Conservation (phyloP, 2,113 vertebrate species). For the Chaetops frenatus region DNA sequence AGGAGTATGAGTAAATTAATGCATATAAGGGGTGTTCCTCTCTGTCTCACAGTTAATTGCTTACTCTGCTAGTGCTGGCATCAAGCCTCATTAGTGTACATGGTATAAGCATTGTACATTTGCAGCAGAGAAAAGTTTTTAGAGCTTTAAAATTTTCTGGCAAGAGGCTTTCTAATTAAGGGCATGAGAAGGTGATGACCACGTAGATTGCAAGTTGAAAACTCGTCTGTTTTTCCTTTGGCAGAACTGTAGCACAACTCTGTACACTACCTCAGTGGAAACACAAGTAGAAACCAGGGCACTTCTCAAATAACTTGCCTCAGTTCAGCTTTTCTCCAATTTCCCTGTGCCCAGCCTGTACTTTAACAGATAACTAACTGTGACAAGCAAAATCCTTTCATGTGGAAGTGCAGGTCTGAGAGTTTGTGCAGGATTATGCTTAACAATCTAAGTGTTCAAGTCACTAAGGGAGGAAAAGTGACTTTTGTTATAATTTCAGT, state of each 20-base stretch:
- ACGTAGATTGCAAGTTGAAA: neutral
- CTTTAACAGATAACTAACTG: slow-evolving; percentile 4
- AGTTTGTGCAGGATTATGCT: neutral
- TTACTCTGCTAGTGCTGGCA: neutral
- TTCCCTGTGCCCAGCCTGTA: neutral
- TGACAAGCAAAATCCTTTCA: neutral
- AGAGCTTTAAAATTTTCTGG: neutral
- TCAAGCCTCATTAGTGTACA: neutral
- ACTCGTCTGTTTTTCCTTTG: neutral
- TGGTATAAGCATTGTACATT: neutral
- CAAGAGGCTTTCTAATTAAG: neutral
- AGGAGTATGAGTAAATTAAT: neutral
- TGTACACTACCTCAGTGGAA: neutral
- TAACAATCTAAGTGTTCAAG: neutral
- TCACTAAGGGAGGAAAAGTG: neutral
- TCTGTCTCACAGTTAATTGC: neutral
- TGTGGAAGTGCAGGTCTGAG: neutral
- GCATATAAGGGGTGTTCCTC: neutral
- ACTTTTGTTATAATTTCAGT: neutral
- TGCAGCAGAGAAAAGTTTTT: neutral
- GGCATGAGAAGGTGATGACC: neutral
- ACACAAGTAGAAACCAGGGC: neutral
- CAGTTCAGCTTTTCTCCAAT: neutral
- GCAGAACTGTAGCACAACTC: neutral
- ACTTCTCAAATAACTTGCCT: neutral